Evolutionary conservation across 2,113 vertebrate species (phyloP), one percentile per base, ranked within the genome.

Genomic region (Aspiorhynchus laticeps): DNA sequence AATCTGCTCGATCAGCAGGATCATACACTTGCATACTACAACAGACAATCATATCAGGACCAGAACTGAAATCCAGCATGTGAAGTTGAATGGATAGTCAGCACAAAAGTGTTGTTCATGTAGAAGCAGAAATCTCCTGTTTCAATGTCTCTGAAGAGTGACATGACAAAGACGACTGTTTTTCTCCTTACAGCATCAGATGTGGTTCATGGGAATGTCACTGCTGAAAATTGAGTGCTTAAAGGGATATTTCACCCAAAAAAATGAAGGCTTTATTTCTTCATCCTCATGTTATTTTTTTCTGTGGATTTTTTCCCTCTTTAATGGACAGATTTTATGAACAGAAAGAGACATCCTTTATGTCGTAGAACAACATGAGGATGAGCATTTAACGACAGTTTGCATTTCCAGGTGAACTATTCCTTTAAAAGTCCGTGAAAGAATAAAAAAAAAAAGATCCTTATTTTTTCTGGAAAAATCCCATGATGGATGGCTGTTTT

Each of bases 391-490:
- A 26, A 61, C 1, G 9, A 51, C 26, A 24, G 24, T 31, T 33
- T 15, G 33, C 9, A 76, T 76, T 48, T 76, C 24, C 73, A 76
- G n/a, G 14, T 76, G 41, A 76, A 76, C 41, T 76, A 48, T 7
- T 65, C 46, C 43, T 77, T 65, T 61, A 56, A 21, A 28, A 59
- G 65, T 86, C n/a, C 24, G 14, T 14, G 21, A 59, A 65, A 24
- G 31, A 53, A 75, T 51, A 4, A 9, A 5, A 1, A 5, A 24
- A 43, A 24, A 31, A 88, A 53, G 43, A n/a, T n/a, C n/a, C n/a
- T 97, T 92, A 98, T 87, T 99, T 98, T 95, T 95, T 98, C 28
- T 96, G 96, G 89, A 98, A 98, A 85, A 99, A 99, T 0, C 98
- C 98, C 92, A 94, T 94, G 86, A 99, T 99, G 41, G 98, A 98